Evolutionary conservation across 2,797 vertebrate genomes (phyloP).

Genomic region (Bufotes viridis): DNA sequence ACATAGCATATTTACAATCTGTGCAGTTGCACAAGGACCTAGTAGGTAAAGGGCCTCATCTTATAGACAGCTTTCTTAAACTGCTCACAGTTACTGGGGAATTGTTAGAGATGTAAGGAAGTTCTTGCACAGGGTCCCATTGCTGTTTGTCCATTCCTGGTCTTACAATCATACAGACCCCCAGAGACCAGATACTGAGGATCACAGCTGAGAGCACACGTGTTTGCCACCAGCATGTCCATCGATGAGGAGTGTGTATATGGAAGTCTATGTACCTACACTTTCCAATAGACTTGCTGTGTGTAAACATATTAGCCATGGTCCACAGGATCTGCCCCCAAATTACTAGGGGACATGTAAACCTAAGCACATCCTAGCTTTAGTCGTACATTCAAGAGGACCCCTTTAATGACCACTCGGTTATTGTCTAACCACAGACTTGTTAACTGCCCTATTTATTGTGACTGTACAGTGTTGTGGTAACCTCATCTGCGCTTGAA

Average conservation of each 20-base stretch:
- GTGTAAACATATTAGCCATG: not conserved
- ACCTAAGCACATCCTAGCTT: not conserved
- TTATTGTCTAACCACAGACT: slow-evolving; percentile 10
- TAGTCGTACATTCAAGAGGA: slow-evolving; percentile 14
- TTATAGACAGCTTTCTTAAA: not conserved
- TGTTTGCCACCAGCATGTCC: not conserved
- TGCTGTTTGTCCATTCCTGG: not conserved
- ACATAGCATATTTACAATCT: not conserved
- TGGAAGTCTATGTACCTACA: not conserved
- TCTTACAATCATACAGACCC: not conserved
- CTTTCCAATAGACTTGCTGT: not conserved
- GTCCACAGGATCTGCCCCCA: not conserved
- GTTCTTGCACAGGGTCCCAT: not conserved
- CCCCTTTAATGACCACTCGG: not conserved
- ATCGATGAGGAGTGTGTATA: not conserved
- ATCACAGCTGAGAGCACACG: not conserved
- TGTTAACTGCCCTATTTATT: slow-evolving; percentile 58
- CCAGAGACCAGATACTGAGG: not conserved
- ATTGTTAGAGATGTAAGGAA: not conserved
- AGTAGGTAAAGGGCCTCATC: not conserved
- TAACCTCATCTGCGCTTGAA: slow-evolving; percentile 36
- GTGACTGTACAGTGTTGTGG: slow-evolving; percentile 59
- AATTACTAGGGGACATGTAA: not conserved
- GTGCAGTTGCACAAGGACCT: not conserved
- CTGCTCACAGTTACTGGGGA: not conserved